These are phyloP conservation scores for Amphimedon queenslandica DNA, from an alignment of 37 sponge, comb jelly and placozoan species.

Conservation along the genomic window DNA sequence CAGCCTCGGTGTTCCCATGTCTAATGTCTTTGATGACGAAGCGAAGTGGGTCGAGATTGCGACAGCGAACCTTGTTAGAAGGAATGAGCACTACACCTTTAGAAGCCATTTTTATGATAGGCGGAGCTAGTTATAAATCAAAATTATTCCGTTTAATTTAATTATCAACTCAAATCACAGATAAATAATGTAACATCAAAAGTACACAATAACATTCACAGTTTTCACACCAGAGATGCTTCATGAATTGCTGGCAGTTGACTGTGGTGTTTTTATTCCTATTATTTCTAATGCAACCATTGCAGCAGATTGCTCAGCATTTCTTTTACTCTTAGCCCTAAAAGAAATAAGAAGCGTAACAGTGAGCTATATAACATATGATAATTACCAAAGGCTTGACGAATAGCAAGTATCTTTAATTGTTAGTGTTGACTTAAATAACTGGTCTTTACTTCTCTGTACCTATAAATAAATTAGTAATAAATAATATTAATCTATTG, in stretches of 20 bases:
- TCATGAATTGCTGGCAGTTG: too few relatives aligned
- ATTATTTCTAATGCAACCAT: constrained; percentile 49
- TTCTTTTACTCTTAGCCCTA: constrained; percentile 75
- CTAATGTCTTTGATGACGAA: constrained; percentile 12
- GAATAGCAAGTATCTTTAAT: constrained; percentile 57
- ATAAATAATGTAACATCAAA: too few relatives aligned
- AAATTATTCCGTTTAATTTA: too few relatives aligned
- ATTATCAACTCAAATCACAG: too few relatives aligned
- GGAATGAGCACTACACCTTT: background rate
- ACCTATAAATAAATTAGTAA: constrained; percentile 7
- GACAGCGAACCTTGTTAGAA: constrained; percentile 19
- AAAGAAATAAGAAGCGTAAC: background rate
- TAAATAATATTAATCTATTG: too few relatives aligned
- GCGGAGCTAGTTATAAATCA: too few relatives aligned
- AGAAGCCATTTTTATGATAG: constrained; percentile 1
- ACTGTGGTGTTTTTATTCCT: constrained; percentile 10
- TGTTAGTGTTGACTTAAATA: constrained; percentile 69
- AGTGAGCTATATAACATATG: background rate
- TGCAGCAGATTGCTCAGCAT: constrained; percentile 85
- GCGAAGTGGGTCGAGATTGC: constrained; percentile 42
- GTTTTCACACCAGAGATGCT: too few relatives aligned
- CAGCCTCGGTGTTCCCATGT: constrained; percentile 18
- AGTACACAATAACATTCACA: too few relatives aligned
- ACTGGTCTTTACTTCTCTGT: constrained; percentile 36
- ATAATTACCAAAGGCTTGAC: constrained; percentile 66